phyloP scores from a whole-genome alignment of 2,113 vertebrate genomes.

The Stomatorhinus ivindoensis region DNA sequence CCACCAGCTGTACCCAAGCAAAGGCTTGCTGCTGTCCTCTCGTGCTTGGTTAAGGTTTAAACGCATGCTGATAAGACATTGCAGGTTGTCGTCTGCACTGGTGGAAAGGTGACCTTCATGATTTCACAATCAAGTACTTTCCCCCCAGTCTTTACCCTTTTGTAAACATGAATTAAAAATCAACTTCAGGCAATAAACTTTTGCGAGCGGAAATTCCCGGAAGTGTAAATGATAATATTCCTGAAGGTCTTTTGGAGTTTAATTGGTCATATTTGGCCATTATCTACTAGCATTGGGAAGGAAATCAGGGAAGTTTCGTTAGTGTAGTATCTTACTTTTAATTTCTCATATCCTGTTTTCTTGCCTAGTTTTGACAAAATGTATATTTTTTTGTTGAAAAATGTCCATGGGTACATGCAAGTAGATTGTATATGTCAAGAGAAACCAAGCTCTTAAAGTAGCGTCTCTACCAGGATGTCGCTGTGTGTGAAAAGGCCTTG shows the following conservation, averaged over 20 bases:
- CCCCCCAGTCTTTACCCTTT: neutral
- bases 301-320: neutral
- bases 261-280: neutral
- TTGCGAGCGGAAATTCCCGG: neutral
- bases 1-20: neutral
- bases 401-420: neutral
- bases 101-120: conserved; percentile 6
- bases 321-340: neutral
- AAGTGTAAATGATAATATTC: neutral
- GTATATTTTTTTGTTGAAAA: neutral
- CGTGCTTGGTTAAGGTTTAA: conserved; percentile 4
- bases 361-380: neutral
- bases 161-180: conserved; percentile 8
- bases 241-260: neutral
- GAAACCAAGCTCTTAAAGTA: neutral
- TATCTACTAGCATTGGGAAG: neutral
- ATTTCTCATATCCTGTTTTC: neutral
- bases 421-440: neutral
- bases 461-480: neutral
- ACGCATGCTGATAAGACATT: neutral
- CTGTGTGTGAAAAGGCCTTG: neutral
- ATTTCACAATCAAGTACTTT: conserved; percentile 9
- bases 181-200: conserved; percentile 2
- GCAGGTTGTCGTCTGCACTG: neutral
- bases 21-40: neutral